Conservation (phyloP, 2,888 invertebrate genomes). For the Polylopha cassiicola region DNA sequence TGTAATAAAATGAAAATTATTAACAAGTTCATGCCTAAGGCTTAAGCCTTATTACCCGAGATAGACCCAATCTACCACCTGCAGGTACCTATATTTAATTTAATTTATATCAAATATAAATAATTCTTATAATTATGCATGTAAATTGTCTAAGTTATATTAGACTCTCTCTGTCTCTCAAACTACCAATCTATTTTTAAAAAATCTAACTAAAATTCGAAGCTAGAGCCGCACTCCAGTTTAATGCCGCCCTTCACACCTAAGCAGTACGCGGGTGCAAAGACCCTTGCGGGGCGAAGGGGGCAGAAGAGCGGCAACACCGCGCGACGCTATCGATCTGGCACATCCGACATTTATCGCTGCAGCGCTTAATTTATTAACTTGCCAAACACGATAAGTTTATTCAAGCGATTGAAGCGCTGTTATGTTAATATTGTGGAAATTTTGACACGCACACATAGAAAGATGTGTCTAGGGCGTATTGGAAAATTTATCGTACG, state of each 20-base stretch:
- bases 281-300: constrained; percentile 49
- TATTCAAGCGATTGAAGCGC: constrained; percentile 27
- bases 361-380: constrained; percentile 31
- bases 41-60: too few species aligned
- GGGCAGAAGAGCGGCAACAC: constrained; percentile 48
- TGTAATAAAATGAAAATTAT: too few species aligned
- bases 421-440: constrained; percentile 16
- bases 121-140: too few species aligned
- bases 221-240: constrained; percentile 26
- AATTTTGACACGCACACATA: constrained; percentile 5
- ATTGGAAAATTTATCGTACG: constrained; percentile 19
- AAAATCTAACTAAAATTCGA: too few species aligned
- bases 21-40: too few species aligned
- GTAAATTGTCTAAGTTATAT: too few species aligned
- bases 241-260: constrained; percentile 45
- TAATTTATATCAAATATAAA: too few species aligned
- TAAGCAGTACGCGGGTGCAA: constrained; percentile 49
- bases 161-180: too few species aligned
- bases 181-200: too few species aligned
- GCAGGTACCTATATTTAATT: too few species aligned
- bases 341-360: constrained; percentile 32
- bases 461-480: neutral
- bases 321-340: constrained; percentile 61
- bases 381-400: constrained; percentile 17
- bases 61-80: too few species aligned